Percentiles rank a stretch among this genome's conserved stretches.
Evolutionary conservation across 92 coral and sea anemone species (phyloP).

Genomic region (Parazoanthus swiftii): DNA sequence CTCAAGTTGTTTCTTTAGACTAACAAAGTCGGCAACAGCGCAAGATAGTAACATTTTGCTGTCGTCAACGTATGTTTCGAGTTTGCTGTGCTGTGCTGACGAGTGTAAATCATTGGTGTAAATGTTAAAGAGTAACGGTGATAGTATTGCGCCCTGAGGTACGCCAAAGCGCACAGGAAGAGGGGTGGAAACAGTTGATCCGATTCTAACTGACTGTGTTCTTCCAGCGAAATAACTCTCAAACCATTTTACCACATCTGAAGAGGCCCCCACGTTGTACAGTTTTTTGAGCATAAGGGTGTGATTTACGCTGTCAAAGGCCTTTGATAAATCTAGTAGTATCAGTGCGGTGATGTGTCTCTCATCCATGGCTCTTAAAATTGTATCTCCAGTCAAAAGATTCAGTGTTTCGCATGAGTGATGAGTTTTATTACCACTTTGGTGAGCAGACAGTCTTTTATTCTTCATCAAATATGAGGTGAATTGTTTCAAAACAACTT

Average conservation of each 20-base stretch:
- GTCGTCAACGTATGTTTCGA: constrained; percentile 33
- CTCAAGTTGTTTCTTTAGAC: constrained; percentile 28
- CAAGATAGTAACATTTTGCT: constrained; percentile 26
- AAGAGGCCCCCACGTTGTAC: constrained; percentile 27
- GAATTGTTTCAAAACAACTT: too few species aligned
- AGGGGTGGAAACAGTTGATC: constrained; percentile 41
- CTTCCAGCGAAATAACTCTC: constrained; percentile 31
- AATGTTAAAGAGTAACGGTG: constrained; percentile 27
- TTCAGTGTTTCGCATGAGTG: constrained; percentile 35
- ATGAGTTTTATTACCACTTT: constrained; percentile 27
- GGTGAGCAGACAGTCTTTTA: constrained; percentile 32
- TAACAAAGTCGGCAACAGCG: neutral
- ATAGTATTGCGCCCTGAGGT: constrained; percentile 38
- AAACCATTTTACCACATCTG: constrained; percentile 36
- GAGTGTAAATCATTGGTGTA: constrained; percentile 33
- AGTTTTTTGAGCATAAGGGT: constrained; percentile 23
- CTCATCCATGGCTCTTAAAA: constrained; percentile 12
- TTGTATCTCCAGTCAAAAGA: constrained; percentile 39
- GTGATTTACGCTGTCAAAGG: constrained; percentile 37
- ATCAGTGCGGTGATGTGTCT: constrained; percentile 35
- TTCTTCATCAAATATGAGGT: neutral
- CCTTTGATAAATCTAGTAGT: constrained; percentile 33
- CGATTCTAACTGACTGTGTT: constrained; percentile 32
- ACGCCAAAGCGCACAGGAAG: constrained; percentile 22
- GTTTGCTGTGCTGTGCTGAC: constrained; percentile 41